A percentile compares a stretch with the other conserved stretches of the same genome.
Evolutionary conservation across 2,797 vertebrate species (phyloP).

Genomic region (Glossophaga mutica): DNA sequence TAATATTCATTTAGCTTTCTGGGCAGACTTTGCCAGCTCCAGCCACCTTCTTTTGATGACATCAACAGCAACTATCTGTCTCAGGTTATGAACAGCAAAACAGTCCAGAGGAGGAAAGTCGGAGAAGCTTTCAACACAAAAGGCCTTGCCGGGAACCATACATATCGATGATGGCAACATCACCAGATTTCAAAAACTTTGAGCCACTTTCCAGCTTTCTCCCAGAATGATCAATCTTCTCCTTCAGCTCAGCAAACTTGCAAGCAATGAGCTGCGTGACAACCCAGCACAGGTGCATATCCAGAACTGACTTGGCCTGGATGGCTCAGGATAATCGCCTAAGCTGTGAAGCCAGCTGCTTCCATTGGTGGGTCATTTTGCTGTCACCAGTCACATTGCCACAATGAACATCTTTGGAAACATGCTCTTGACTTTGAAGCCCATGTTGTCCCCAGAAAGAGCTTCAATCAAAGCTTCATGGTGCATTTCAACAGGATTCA

Average conservation of each 20-base stretch:
- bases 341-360: neutral
- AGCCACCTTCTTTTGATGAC: neutral
- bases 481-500: neutral
- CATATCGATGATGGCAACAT: neutral
- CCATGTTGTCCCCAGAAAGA: neutral
- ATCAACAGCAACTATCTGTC: neutral
- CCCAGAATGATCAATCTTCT: neutral
- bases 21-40: neutral
- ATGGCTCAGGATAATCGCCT: neutral
- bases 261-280: neutral
- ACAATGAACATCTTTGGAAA: neutral
- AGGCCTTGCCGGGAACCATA: neutral
- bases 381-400: neutral
- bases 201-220: neutral
- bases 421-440: neutral
- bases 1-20: neutral
- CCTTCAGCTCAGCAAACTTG: neutral
- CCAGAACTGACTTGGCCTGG: neutral
- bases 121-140: neutral
- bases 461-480: neutral
- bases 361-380: neutral
- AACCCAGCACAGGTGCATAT: neutral
- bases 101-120: neutral
- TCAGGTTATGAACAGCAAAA: neutral
- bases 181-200: neutral